Base-by-base conservation (phyloP, 2,113 vertebrate species). In the Prunella himalayana region DNA sequence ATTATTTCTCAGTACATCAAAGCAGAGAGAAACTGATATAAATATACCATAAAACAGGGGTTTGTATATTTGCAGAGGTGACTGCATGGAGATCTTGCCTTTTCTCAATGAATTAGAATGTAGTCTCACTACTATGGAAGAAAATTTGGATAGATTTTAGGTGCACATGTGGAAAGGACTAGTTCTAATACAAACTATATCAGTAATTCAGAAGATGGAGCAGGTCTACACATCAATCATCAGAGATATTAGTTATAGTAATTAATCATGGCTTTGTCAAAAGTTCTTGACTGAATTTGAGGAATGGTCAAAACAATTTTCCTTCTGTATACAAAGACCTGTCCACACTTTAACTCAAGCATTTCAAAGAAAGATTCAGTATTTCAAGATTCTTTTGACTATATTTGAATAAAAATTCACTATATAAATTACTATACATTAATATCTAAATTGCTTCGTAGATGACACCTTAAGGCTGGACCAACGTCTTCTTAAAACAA, bases 391-490 rank as follows among this genome's bases (percentile, higher is more conserved):
- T 51, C 3, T 82, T 80, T 68, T 35, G 42, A 75, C 5, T 13
- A 64, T 71, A 54, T 60, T 30, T 75, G 7, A 90, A 71, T 51
- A 21, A 75, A 73, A 84, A 65, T 21, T 69, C 15, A 7, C 4
- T n/a, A 1, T 18, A 54, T 28, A n/a, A 37, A 51, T 85, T 31
- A 37, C 9, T 19, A 9, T n/a, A 28, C 12, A 37, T 77, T 86
- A 21, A 80, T 94, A 93, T 65, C 3, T 85, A 66, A 77, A 84
- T 92, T 81, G 41, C 47, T 94, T 97, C 87, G 4, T 85, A 99
- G 99, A 99, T 96, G 99, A 99, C 18, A 98, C 99, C n/a, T 97
- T 99, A 97, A 95, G 95, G 61, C 98, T 99, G 98, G 99, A 99
- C 91, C 99, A 99, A 85, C 98, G 98, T 2, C 23, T 98, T 56